These are phyloP conservation scores for Euura saliciscinereae DNA, from an alignment of 1,140 invertebrate genomes.

Conservation along the genomic window DNA sequence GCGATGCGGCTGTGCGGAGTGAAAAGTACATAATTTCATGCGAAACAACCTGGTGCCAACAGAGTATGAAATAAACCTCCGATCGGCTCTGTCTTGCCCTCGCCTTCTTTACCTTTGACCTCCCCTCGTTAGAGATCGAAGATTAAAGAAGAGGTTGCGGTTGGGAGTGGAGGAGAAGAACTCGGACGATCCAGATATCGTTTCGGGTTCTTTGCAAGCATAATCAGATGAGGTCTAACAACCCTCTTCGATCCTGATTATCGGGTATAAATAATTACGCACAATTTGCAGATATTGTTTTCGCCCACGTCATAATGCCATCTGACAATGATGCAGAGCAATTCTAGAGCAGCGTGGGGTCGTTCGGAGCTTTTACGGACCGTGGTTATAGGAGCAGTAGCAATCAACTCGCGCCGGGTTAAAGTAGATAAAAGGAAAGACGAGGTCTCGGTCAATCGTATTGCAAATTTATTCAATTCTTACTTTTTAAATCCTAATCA, in stretches of 20 bases:
- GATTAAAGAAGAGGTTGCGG: slow-evolving; percentile 19
- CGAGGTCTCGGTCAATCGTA: slow-evolving; percentile 5
- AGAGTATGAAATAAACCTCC: neutral
- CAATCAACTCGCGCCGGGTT: neutral
- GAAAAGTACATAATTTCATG: too few species aligned
- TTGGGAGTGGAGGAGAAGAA: neutral
- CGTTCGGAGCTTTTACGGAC: too few species aligned
- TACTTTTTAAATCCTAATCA: slow-evolving; percentile 7
- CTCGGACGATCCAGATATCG: neutral
- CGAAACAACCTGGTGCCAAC: too few species aligned
- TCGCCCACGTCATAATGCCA: too few species aligned
- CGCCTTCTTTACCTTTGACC: neutral
- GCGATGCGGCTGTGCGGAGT: too few species aligned
- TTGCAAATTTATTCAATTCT: slow-evolving; percentile 5
- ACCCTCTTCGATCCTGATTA: too few species aligned
- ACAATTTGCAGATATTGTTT: too few species aligned
- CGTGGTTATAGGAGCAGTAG: neutral
- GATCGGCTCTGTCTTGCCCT: slow-evolving; percentile 16
- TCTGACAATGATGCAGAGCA: too few species aligned
- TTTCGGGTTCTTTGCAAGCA: too few species aligned
- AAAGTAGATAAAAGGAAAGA: neutral
- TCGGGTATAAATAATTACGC: too few species aligned
- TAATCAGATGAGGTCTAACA: too few species aligned
- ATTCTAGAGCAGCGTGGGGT: too few species aligned
- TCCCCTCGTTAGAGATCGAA: slow-evolving; percentile 2